phyloP scores from a whole-genome alignment of 2,113 vertebrate genomes.

The Poecilia latipinna region DNA sequence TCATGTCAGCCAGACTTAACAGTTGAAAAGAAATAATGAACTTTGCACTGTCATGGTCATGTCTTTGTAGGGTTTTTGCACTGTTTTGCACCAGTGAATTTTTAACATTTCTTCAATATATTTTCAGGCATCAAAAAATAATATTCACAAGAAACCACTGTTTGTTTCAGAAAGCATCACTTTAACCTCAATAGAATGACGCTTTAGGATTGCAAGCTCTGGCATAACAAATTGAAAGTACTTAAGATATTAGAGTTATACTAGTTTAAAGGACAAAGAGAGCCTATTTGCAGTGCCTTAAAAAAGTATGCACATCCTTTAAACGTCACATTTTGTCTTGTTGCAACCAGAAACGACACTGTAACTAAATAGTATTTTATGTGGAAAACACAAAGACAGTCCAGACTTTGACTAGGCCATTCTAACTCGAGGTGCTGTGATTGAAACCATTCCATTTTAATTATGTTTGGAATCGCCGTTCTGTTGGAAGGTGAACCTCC shows the following conservation, averaged over 20 bases:
- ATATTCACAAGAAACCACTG: constrained; percentile 29
- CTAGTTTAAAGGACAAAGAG: constrained; percentile 18
- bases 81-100: constrained; percentile 73
- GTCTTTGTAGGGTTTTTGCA: constrained; percentile 74
- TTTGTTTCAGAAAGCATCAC: constrained; percentile 27
- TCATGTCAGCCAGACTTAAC: constrained; percentile 57
- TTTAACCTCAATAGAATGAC: constrained; percentile 37
- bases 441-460: too few species aligned
- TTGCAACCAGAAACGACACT: too few species aligned
- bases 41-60: constrained; percentile 71
- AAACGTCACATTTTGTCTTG: neutral
- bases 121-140: constrained; percentile 56
- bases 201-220: constrained; percentile 45
- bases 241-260: constrained; percentile 9
- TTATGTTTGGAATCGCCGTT: too few species aligned
- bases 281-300: neutral
- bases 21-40: constrained; percentile 39
- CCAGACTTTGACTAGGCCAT: too few species aligned
- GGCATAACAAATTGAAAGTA: constrained; percentile 22
- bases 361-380: too few species aligned
- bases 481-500: too few species aligned
- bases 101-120: constrained; percentile 69
- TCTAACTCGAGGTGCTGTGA: too few species aligned
- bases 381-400: too few species aligned
- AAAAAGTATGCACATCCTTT: neutral